These are phyloP conservation scores for Hylomyscus alleni DNA, from an alignment of 2,797 vertebrate species.

Conservation along the genomic window DNA sequence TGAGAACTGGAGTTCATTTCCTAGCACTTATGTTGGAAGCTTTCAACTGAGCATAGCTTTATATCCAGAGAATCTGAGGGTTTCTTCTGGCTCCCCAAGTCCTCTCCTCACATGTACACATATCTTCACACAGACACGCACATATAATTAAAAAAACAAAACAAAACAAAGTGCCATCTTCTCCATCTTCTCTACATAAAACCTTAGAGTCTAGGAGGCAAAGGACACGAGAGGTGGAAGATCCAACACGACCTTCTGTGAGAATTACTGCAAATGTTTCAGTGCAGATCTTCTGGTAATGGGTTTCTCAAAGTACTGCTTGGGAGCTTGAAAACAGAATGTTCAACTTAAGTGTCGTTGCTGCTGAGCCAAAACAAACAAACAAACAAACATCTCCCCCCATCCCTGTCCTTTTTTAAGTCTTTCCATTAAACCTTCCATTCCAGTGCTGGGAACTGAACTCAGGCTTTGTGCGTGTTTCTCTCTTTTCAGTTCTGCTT, in stretches of 20 bases:
- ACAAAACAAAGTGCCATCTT: neutral
- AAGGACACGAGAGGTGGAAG: neutral
- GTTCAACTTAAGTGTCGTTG: neutral
- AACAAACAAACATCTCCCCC: neutral
- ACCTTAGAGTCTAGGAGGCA: neutral
- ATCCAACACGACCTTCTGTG: neutral
- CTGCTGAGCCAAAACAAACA: neutral
- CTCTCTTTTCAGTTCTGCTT: no score
- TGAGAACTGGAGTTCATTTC: neutral
- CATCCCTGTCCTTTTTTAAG: accelerated
- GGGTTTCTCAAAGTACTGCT: neutral
- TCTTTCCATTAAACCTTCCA: neutral
- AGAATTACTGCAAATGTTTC: neutral
- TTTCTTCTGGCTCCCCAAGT: no score
- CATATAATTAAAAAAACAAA: neutral
- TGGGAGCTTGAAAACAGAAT: neutral
- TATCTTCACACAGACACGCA: no score
- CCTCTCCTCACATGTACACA: neutral
- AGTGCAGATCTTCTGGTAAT: neutral
- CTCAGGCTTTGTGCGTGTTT: neutral
- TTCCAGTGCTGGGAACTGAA: neutral
- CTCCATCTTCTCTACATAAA: neutral
- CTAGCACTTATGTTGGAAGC: neutral
- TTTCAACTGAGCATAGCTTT: neutral
- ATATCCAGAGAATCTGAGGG: neutral